Conservation (phyloP, 2,797 vertebrate genomes). For the Myripristis jacobus region DNA sequence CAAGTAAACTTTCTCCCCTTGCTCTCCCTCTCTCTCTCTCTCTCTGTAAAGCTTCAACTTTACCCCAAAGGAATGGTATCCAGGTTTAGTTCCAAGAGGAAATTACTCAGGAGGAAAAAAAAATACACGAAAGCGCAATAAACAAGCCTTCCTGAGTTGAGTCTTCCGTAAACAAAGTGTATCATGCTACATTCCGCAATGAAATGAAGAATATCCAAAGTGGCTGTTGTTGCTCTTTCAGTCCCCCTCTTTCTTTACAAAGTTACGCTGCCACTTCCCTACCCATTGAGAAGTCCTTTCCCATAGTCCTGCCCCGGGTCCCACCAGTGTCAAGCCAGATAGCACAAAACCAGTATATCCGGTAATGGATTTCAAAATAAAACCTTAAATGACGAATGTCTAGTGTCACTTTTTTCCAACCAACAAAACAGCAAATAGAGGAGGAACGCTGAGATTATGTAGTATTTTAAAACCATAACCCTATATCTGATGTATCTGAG, state of each 20-base stretch:
- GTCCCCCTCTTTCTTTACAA: conserved; percentile 24
- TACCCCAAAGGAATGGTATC: conserved; percentile 11
- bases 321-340: conserved; percentile 34
- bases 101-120: conserved; percentile 38
- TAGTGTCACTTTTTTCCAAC: no score
- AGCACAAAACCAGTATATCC: conserved; percentile 30
- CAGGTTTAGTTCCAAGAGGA: conserved; percentile 50
- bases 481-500: no score
- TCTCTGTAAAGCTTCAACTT: conserved; percentile 1
- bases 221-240: not conserved
- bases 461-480: no score
- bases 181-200: not conserved
- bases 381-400: not conserved
- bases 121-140: conserved; percentile 1
- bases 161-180: not conserved
- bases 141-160: conserved; percentile 12
- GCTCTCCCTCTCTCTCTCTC: conserved; percentile 1
- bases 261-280: conserved; percentile 45
- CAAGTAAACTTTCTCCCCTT: conserved; percentile 33
- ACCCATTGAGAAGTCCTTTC: conserved; percentile 62
- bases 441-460: no score
- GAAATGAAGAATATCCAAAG: not conserved
- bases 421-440: not conserved
- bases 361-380: conserved; percentile 59
- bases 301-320: conserved; percentile 61